A percentile compares a stretch with the other conserved stretches of the same genome.
These are phyloP conservation scores for Gastrophryne carolinensis DNA, from an alignment of 2,797 vertebrate species.

Conservation along the genomic window DNA sequence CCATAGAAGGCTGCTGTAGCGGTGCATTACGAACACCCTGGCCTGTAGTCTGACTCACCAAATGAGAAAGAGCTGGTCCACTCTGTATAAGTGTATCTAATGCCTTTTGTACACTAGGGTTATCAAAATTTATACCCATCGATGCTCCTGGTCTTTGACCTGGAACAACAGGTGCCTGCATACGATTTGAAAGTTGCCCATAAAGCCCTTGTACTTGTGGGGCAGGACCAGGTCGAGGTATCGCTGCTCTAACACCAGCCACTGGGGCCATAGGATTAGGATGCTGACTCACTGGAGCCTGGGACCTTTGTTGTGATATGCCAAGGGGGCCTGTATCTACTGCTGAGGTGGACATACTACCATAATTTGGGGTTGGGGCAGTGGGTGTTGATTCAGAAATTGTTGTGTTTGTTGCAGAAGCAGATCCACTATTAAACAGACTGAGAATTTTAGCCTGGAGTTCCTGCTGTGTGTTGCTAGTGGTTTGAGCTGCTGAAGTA, in stretches of 20 bases:
- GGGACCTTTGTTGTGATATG: conserved; percentile 70
- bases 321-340: conserved; percentile 55
- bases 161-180: conserved; percentile 64
- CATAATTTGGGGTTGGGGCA: conserved; percentile 65
- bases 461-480: conserved; percentile 81
- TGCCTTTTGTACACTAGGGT: conserved; percentile 96
- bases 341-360: conserved; percentile 56
- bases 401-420: conserved; percentile 50
- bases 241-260: conserved; percentile 59
- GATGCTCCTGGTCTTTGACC: conserved; percentile 72
- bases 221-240: conserved; percentile 66
- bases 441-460: conserved; percentile 98
- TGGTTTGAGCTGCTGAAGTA: conserved; percentile 58
- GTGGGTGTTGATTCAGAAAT: conserved; percentile 51
- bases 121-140: conserved; percentile 92
- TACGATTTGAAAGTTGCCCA: conserved; percentile 66
- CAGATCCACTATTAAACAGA: conserved; percentile 86
- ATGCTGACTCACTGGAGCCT: conserved; percentile 68
- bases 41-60: conserved; percentile 74
- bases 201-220: conserved; percentile 69
- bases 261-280: conserved; percentile 62
- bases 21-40: conserved; percentile 64
- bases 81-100: conserved; percentile 97
- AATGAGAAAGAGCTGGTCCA: conserved; percentile 87
- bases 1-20: conserved; percentile 70